These are phyloP conservation scores for Dryoscopus gambensis DNA, from an alignment of 2,113 vertebrate genomes.

Conservation along the genomic window DNA sequence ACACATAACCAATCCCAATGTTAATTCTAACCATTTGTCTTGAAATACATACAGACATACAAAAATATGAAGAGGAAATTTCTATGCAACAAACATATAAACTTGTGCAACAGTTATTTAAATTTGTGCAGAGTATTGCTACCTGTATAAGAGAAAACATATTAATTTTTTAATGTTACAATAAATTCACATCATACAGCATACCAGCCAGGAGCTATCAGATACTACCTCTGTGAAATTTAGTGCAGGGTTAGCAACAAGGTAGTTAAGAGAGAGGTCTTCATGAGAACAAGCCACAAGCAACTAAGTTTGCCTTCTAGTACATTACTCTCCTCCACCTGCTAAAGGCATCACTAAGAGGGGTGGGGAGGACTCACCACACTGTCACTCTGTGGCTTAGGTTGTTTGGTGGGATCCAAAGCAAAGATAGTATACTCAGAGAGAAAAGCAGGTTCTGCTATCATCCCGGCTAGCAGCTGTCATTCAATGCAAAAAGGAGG, in stretches of 20 bases:
- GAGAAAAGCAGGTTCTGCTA: constrained; percentile 99
- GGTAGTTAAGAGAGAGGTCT: constrained; percentile 77
- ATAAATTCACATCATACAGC: constrained; percentile 46
- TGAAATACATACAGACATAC: not conserved
- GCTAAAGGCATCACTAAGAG: constrained; percentile 71
- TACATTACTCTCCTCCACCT: constrained; percentile 70
- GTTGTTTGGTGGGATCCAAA: constrained; percentile 95
- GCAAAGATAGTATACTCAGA: constrained; percentile 99
- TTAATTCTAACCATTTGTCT: not conserved
- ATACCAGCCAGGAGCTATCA: constrained; percentile 65
- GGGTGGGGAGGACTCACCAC: constrained; percentile 90
- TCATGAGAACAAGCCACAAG: constrained; percentile 80
- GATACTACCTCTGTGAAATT: constrained; percentile 50
- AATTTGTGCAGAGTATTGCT: not conserved
- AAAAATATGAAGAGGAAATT: not conserved
- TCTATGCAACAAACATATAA: not conserved
- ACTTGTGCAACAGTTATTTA: not conserved
- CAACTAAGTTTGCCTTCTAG: constrained; percentile 68
- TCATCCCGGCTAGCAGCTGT: constrained; percentile 97
- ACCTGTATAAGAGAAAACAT: constrained; percentile 32
- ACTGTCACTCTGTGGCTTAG: constrained; percentile 88
- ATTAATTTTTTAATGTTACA: constrained; percentile 62
- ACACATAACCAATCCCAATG: not conserved
- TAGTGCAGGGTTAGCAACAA: constrained; percentile 79
- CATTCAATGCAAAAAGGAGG: constrained; percentile 82